These are phyloP conservation scores for Folsomia candida DNA, from an alignment of 2,888 invertebrate species.

Conservation along the genomic window DNA sequence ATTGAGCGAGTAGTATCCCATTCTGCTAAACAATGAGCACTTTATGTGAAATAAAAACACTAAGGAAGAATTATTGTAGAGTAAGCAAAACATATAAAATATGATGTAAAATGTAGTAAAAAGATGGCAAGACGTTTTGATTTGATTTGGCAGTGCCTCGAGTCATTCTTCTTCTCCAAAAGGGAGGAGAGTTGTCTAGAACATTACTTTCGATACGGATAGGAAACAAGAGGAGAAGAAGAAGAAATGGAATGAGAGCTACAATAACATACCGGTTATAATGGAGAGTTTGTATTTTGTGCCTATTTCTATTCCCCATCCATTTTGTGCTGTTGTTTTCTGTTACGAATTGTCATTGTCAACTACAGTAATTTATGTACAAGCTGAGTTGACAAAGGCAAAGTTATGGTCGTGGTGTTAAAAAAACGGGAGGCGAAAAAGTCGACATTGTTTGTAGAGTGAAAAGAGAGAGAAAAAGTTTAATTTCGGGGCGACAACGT, in stretches of 20 bases:
- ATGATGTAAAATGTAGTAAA: not conserved
- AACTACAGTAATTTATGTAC: not conserved
- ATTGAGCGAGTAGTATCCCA: too few species aligned
- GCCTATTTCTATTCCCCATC: not conserved
- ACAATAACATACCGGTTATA: not conserved
- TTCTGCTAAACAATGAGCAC: too few species aligned
- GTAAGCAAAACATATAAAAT: not conserved
- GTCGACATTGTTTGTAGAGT: not conserved
- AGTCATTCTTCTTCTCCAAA: not conserved
- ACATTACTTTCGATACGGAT: not conserved
- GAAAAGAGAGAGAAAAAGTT: not conserved
- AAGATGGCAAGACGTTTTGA: not conserved
- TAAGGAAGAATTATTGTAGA: not conserved
- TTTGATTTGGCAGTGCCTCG: not conserved
- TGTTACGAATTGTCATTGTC: not conserved
- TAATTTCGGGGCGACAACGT: not conserved
- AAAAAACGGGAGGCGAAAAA: too few species aligned
- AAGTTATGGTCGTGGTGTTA: not conserved
- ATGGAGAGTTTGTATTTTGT: not conserved
- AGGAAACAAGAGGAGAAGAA: not conserved
- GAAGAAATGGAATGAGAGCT: too few species aligned
- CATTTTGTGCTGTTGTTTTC: not conserved
- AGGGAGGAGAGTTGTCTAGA: not conserved
- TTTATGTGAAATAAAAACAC: too few species aligned
- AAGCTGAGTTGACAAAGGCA: not conserved